Evolutionary conservation across 2,888 invertebrate genomes (phyloP).

Genomic region (Drosophila lutescens): DNA sequence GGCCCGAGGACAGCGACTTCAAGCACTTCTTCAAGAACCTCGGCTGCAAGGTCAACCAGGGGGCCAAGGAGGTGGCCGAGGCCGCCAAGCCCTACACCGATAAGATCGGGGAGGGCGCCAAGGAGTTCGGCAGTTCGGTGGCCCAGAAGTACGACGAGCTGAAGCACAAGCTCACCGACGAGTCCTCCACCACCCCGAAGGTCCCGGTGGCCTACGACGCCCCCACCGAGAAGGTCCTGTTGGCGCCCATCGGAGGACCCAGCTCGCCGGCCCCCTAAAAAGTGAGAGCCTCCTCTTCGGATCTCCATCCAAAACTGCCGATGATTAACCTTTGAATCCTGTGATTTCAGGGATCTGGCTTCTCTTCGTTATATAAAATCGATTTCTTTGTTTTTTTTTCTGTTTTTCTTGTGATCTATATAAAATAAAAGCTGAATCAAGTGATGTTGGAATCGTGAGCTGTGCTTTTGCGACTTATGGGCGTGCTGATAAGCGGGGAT

Average conservation of each 20-base stretch:
- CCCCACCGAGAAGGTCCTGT: constrained; percentile 76
- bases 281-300: too few species aligned
- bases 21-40: constrained; percentile 76
- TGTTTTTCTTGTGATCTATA: constrained; percentile 29
- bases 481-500: constrained; percentile 12
- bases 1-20: constrained; percentile 73
- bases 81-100: constrained; percentile 78
- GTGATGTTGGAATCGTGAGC: constrained; percentile 26
- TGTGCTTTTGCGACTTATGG: constrained; percentile 17
- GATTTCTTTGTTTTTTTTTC: constrained; percentile 17
- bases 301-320: too few species aligned
- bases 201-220: constrained; percentile 38
- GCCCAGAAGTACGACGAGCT: constrained; percentile 79
- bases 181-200: constrained; percentile 32
- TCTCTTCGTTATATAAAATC: constrained; percentile 8
- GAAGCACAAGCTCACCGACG: constrained; percentile 80
- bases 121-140: constrained; percentile 75
- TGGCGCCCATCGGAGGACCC: constrained; percentile 68
- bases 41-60: constrained; percentile 79
- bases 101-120: constrained; percentile 78
- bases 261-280: constrained; percentile 16
- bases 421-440: constrained; percentile 13
- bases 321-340: not conserved
- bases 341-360: not conserved
- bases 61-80: constrained; percentile 75